Conservation (phyloP, 2,888 invertebrate species). For the Hanleya hanleyi region DNA sequence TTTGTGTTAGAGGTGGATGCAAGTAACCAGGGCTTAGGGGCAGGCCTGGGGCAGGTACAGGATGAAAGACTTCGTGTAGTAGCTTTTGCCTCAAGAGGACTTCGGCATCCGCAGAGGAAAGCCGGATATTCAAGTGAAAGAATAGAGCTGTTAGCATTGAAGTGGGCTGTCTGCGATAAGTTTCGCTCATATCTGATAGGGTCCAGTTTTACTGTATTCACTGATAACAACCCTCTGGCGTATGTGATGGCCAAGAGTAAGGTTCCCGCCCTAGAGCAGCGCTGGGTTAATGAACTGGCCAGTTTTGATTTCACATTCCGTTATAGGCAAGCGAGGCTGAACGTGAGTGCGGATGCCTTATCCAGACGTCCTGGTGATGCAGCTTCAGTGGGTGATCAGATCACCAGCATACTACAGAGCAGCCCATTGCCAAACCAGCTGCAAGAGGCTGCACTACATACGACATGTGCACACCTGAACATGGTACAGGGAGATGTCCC, state of each 20-base stretch:
- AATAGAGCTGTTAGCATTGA: conserved; percentile 34
- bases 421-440: neutral
- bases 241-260: conserved; percentile 22
- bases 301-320: conserved; percentile 22
- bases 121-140: conserved; percentile 31
- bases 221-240: conserved; percentile 24
- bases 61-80: conserved; percentile 25
- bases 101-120: conserved; percentile 20
- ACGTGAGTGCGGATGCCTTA: conserved; percentile 23
- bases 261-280: conserved; percentile 28
- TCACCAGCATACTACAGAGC: neutral
- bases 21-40: conserved; percentile 19
- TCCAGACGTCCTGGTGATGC: conserved; percentile 13
- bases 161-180: conserved; percentile 38
- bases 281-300: conserved; percentile 28
- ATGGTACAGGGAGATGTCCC: neutral
- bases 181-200: conserved; percentile 29
- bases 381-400: neutral
- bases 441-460: neutral
- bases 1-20: conserved; percentile 26
- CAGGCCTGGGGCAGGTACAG: conserved; percentile 22
- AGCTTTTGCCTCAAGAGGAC: conserved; percentile 15
- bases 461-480: neutral
- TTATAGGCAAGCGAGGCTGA: conserved; percentile 12
- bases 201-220: conserved; percentile 20